These are phyloP conservation scores for Allolobophora icterica DNA, from an alignment of 2,888 invertebrate species.

Conservation along the genomic window DNA sequence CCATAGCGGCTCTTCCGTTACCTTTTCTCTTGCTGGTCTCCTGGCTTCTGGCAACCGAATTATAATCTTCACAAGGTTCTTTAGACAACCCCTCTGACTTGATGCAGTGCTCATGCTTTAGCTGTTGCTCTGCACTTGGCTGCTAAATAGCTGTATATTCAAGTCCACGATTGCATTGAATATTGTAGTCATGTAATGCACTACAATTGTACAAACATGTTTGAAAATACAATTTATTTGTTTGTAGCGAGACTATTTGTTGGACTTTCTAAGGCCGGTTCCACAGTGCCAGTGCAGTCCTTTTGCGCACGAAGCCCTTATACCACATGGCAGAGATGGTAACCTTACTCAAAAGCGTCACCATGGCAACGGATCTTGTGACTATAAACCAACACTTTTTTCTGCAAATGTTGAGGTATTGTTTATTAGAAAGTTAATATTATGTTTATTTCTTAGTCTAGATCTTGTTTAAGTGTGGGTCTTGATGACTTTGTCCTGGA, in stretches of 20 bases:
- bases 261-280: neutral
- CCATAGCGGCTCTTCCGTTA: no score
- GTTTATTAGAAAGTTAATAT: neutral
- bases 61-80: no score
- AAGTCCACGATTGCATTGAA: no score
- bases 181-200: no score
- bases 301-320: neutral
- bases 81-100: no score
- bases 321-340: neutral
- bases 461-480: neutral
- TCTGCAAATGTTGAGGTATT: slow-evolving; percentile 9
- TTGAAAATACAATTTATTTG: neutral
- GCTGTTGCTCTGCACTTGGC: no score
- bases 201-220: no score
- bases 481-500: neutral
- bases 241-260: slow-evolving; percentile 25
- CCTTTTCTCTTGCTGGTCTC: no score
- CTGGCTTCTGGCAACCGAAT: no score
- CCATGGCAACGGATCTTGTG: neutral
- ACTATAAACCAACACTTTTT: neutral
- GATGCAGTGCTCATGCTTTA: no score
- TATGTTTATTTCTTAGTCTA: neutral
- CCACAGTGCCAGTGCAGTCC: neutral
- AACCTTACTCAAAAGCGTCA: neutral
- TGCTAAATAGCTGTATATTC: no score